These are phyloP conservation scores for Listrodromus nycthemerus DNA, from an alignment of 2,888 invertebrate genomes.

Conservation along the genomic window DNA sequence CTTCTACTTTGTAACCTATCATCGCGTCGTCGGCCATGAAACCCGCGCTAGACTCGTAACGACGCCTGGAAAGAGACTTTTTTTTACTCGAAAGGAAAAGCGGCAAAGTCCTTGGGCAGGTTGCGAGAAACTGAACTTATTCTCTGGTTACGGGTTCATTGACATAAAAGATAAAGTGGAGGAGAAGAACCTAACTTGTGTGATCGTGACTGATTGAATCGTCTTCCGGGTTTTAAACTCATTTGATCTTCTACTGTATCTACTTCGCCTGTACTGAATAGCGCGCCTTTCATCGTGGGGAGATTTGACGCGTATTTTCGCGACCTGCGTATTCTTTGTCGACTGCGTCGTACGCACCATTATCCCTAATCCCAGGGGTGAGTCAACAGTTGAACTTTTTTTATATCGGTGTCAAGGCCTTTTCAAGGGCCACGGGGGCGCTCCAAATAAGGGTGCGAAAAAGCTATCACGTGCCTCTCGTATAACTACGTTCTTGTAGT, in stretches of 20 bases:
- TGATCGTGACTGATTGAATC: not conserved
- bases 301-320: conserved; percentile 18
- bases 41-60: not conserved
- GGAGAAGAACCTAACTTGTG: not conserved
- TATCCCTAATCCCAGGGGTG: conserved; percentile 11
- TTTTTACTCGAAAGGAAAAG: not conserved
- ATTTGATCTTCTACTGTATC: not conserved
- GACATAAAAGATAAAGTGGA: not conserved
- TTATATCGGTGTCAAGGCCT: conserved; percentile 35
- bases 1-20: not conserved
- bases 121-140: not conserved
- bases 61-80: not conserved
- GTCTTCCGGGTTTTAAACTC: not conserved
- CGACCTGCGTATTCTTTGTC: not conserved
- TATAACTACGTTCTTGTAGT: not conserved
- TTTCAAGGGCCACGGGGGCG: not conserved
- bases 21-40: not conserved
- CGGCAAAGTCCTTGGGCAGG: not conserved
- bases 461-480: not conserved
- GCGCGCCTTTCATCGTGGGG: not conserved
- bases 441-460: conserved; percentile 8
- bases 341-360: not conserved
- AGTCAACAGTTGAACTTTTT: conserved; percentile 46
- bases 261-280: not conserved
- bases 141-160: not conserved